Evolutionary conservation across 2,113 vertebrate genomes (phyloP).

Genomic region (Leptobrachium ailaonicum): DNA sequence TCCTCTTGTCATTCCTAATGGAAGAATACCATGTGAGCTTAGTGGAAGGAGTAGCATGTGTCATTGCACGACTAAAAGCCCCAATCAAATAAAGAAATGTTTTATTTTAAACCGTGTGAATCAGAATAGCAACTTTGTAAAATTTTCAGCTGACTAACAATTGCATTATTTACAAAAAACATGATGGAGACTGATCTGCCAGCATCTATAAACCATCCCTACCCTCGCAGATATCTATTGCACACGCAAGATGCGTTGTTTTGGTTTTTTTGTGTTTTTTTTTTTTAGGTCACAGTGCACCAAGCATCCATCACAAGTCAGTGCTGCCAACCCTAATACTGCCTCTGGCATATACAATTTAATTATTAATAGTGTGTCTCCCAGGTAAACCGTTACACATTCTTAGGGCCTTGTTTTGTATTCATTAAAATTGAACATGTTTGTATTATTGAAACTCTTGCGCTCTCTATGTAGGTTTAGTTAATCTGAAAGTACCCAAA

Average conservation of each 20-base stretch:
- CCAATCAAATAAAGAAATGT: no score
- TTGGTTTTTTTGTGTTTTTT: conserved; percentile 49
- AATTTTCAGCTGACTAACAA: conserved; percentile 69
- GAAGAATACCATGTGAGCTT: conserved; percentile 64
- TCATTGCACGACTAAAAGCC: no score
- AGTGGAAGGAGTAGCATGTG: no score
- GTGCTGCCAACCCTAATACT: conserved; percentile 84
- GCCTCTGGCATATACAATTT: conserved; percentile 89
- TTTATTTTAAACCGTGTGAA: conserved; percentile 73
- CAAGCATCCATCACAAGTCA: conserved; percentile 83
- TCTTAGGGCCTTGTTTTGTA: conserved; percentile 88
- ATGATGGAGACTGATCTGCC: conserved; percentile 78
- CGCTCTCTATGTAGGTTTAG: conserved; percentile 72
- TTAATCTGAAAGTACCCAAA: conserved; percentile 81
- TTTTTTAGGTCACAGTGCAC: conserved; percentile 88
- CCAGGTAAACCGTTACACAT: conserved; percentile 87
- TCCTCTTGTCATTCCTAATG: conserved; percentile 60
- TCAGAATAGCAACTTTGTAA: conserved; percentile 72
- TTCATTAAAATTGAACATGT: conserved; percentile 92
- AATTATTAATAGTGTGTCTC: conserved; percentile 96
- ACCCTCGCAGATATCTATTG: conserved; percentile 79
- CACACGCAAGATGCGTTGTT: conserved; percentile 71
- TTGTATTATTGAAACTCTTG: conserved; percentile 85
- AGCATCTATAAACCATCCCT: conserved; percentile 83
- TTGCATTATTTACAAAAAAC: conserved; percentile 80